Percentiles rank a stretch among this genome's conserved stretches.
Conservation (phyloP, 2,113 vertebrate genomes). For the Mus musculus region GRCm39 chr9:32819501-32820000, state of each 20-base stretch:
- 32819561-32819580: not conserved
- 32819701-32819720: not conserved
- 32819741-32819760: not conserved
- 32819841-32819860: constrained; percentile 17
- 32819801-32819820: constrained; percentile 63
- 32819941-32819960: not conserved
- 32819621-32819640: not conserved
- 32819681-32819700: not conserved
- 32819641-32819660: not conserved
- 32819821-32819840: constrained; percentile 54
- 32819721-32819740: constrained; percentile 68
- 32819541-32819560: not conserved
- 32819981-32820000: constrained; percentile 58
- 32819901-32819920: not conserved
- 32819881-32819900: constrained; percentile 46
- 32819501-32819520: not conserved
- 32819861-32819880: not conserved
- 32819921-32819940: constrained; percentile 23
- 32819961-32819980: not conserved
- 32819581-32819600: not conserved
- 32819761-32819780: not conserved
- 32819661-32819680: not conserved
- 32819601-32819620: not conserved
- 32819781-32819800: constrained; percentile 35
- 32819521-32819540: not conserved